Evolutionary conservation across 2,113 vertebrate genomes (phyloP), one percentile per base, ranked within the genome.

Genomic region (Psilopogon haemacephalus): DNA sequence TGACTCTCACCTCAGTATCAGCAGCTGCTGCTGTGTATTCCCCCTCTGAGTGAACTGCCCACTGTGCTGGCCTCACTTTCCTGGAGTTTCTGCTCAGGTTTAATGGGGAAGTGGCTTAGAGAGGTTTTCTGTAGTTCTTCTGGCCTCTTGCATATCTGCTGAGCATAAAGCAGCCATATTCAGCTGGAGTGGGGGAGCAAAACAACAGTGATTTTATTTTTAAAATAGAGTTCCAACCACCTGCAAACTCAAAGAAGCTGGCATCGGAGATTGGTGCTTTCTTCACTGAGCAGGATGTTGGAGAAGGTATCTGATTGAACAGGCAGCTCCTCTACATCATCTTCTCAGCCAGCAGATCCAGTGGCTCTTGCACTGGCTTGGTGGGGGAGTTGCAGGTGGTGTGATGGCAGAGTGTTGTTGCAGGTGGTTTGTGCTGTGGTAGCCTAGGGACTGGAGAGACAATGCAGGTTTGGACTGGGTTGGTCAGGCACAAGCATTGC

Each of bases 371-470:
- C 16, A 9, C 26, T 8, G 21, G 28, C 63, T 74, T 55, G 27
- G 18, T 19, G 2, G 6, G 13, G 46, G 16, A 60, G 38, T 64
- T 0, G 0, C 14, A 44, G 7, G 38, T 69, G 0, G 15, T 32
- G 32, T 3, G 28, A 14, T 1, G 15, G 59, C 44, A n/a, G 14
- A 2, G 46, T 19, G 27, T 11, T 11, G 44, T 69, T 62, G 28
- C 38, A 14, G 14, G 8, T 16, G 54, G 11, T 15, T 12, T 30
- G n/a, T 46, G 15, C 5, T 2, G 1, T 30, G 38, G 30, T 2
- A 26, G 33, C 17, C 32, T 30, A 11, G 28, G 32, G 48, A 6
- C 48, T 18, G 72, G 33, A 48, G 37, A 37, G 42, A 14, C 0
- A 1, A 19, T 1, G 1, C 13, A 42, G 19, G 15, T 35, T 58